Evolutionary conservation across 2,888 invertebrate genomes (phyloP), one percentile per base, ranked within the genome.

Genomic region (Platerodrilus igneus): DNA sequence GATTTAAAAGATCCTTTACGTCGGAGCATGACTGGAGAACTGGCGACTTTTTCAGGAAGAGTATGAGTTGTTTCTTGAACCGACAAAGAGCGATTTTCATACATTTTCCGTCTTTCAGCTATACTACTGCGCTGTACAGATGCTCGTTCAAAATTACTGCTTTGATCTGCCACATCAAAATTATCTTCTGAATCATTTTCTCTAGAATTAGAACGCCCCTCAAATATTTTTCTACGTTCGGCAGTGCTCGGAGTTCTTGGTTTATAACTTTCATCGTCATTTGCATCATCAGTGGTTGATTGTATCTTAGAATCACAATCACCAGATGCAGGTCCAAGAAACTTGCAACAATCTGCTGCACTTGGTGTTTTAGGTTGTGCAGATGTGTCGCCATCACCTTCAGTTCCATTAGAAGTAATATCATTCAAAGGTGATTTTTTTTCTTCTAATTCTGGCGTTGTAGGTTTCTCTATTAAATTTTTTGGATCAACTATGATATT

Each of bases 201-300:
- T 52, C 66, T 68, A 3, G 64, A 63, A 50, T 60, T 63, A n/a
- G 58, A 52, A 17, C 60, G 56, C 10, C 58, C 65, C 54, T 84
- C 84, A 58, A 83, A 83, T 53, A 86, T 66, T 69, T 82, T 86
- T 52, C 86, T 73, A n/a, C 86, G 71, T 58, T 88, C 87, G 0
- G 86, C 85, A 0, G 87, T 86, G 54, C 84, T 81, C 1, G 86
- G 81, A 0, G 86, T 85, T 64, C 83, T 83, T 1, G 81, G 80
- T 32, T 79, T 72, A 57, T 82, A 83, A 7, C 80, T 81, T 0
- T 78, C 78, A 46, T 79, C 80, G 0, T 76, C 77, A 0, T 76
- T 77, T 48, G 74, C 76, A 22, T 77, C 74, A 30, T 80, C 80
- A 3, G 11, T 11, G 29, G 8, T 9, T 9, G 15, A 16, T 7